A percentile compares a stretch with the other conserved stretches of the same genome.
These are phyloP conservation scores for Drosophila takahashii DNA, from an alignment of 1,140 invertebrate genomes.

Conservation along the genomic window DNA sequence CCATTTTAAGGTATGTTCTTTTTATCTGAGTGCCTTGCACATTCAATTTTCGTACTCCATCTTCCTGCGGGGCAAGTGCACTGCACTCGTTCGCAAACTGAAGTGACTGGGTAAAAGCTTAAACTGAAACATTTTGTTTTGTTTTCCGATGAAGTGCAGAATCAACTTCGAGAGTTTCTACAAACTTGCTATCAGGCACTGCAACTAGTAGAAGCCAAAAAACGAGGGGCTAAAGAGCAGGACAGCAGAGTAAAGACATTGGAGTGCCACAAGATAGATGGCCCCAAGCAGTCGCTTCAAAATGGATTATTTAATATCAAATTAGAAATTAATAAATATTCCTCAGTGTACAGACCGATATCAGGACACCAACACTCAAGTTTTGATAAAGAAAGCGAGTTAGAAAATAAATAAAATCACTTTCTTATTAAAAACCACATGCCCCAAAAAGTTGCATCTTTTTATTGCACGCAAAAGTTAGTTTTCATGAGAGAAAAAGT, in stretches of 20 bases:
- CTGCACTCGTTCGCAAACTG: slow-evolving; percentile 14
- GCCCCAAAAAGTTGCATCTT: not conserved
- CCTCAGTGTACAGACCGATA: not conserved
- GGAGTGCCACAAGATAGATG: slow-evolving; percentile 8
- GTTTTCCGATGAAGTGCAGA: slow-evolving; percentile 37
- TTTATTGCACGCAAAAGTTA: not conserved
- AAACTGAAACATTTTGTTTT: slow-evolving; percentile 49
- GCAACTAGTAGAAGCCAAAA: slow-evolving; percentile 2
- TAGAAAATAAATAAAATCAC: not conserved
- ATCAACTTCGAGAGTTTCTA: slow-evolving; percentile 25
- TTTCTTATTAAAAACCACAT: not conserved
- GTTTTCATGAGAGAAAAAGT: not conserved
- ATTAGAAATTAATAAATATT: not conserved
- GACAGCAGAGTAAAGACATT: not conserved
- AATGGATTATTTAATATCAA: slow-evolving; percentile 5
- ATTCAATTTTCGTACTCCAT: slow-evolving; percentile 33
- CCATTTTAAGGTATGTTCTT: not conserved
- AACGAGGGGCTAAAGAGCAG: not conserved
- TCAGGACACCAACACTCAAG: not conserved
- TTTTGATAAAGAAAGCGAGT: not conserved
- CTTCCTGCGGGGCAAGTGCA: slow-evolving; percentile 11
- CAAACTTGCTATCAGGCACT: slow-evolving; percentile 13
- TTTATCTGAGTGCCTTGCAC: not conserved
- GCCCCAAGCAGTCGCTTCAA: not conserved
- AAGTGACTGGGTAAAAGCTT: slow-evolving; percentile 36